phyloP scores from a whole-genome alignment of 2,113 vertebrate genomes.

The Aphyosemion australe region DNA sequence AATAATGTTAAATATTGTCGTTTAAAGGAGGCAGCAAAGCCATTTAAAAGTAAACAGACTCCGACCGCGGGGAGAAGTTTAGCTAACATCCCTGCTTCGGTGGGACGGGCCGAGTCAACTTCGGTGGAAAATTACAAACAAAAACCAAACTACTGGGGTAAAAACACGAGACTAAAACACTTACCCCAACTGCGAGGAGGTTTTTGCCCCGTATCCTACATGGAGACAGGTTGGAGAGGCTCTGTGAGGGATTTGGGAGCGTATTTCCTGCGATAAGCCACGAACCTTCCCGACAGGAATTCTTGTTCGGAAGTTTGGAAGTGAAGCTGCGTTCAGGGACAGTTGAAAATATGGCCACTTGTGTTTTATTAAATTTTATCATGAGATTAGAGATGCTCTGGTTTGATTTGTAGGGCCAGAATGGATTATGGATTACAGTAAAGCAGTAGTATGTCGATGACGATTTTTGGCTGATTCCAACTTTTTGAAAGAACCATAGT shows the following conservation, averaged over 20 bases:
- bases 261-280: conserved; percentile 46
- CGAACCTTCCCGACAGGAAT: background rate
- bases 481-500: too few relatives aligned
- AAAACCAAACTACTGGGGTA: background rate
- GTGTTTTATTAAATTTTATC: too few relatives aligned
- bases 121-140: conserved; percentile 21
- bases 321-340: conserved; percentile 25
- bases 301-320: background rate
- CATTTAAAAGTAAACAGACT: background rate
- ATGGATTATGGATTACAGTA: too few relatives aligned
- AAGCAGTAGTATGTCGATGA: too few relatives aligned
- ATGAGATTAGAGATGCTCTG: too few relatives aligned
- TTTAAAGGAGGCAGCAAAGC: background rate
- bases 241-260: conserved; percentile 16
- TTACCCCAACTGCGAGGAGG: conserved; percentile 43
- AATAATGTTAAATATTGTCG: background rate
- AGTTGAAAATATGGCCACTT: conserved; percentile 10
- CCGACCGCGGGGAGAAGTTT: conserved; percentile 18
- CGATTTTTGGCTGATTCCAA: too few relatives aligned
- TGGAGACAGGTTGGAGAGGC: background rate
- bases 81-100: conserved; percentile 53
- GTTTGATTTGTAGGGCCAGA: too few relatives aligned
- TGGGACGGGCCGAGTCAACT: conserved; percentile 33
- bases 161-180: conserved; percentile 23
- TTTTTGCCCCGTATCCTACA: conserved; percentile 24